These are phyloP conservation scores for Dendrophyllia cribrosa DNA, from an alignment of 64 coral and sea anemone genomes.

Conservation along the genomic window DNA sequence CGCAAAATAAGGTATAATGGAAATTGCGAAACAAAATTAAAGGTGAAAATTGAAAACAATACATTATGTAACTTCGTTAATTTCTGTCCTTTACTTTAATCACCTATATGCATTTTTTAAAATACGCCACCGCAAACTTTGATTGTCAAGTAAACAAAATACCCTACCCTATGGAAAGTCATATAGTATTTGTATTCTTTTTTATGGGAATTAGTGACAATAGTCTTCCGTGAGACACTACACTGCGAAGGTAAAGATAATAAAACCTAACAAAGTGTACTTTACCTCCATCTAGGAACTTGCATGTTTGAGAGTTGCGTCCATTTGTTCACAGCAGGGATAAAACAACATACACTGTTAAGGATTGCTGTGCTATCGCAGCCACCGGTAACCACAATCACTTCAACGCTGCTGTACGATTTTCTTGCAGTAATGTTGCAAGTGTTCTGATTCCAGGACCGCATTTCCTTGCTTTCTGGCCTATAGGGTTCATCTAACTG, in stretches of 20 bases:
- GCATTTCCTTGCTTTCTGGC: not conserved
- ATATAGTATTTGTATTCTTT: not conserved
- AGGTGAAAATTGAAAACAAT: too few relatives aligned
- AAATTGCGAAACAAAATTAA: too few relatives aligned
- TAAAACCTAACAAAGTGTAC: not conserved
- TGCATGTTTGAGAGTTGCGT: constrained; percentile 54
- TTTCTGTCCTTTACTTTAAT: not conserved
- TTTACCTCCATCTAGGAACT: constrained; percentile 84
- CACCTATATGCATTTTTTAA: not conserved
- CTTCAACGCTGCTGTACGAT: constrained; percentile 73
- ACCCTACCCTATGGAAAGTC: not conserved
- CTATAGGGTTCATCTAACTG: not conserved
- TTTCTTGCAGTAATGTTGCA: constrained; percentile 48
- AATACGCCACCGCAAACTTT: not conserved
- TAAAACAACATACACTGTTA: constrained; percentile 67
- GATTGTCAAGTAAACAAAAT: not conserved
- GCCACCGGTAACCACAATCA: constrained; percentile 79
- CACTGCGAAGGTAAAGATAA: not conserved
- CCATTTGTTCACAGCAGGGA: constrained; percentile 78
- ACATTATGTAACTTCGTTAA: not conserved
- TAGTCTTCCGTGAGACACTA: not conserved
- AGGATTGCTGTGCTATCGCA: constrained; percentile 57
- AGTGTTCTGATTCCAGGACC: not conserved
- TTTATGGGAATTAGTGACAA: not conserved
- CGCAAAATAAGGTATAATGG: too few relatives aligned